Percentiles rank a stretch among this genome's conserved stretches.
Conservation (phyloP, 1,140 invertebrate genomes). For the Philotrypesis tridentata region DNA sequence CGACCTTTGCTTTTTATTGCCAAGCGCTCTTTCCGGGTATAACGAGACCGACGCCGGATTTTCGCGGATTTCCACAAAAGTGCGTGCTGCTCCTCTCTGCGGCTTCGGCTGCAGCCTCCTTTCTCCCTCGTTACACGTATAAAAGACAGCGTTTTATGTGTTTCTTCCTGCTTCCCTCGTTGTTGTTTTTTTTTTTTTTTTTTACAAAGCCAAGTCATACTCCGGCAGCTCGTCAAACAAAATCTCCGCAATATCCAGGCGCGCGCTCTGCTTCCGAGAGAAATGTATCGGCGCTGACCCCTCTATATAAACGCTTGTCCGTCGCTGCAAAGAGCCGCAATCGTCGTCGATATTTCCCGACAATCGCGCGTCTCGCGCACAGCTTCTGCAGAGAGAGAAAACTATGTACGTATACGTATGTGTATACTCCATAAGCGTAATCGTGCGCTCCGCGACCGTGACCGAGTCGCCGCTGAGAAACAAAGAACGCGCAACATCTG, state of each 20-base stretch:
- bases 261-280: no score
- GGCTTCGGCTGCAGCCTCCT: background rate
- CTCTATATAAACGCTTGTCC: no score
- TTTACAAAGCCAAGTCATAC: no score
- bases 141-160: background rate
- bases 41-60: background rate
- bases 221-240: background rate
- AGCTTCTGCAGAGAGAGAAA: no score
- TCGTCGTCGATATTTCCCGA: background rate
- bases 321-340: background rate
- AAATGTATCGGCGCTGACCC: no score
- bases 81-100: background rate
- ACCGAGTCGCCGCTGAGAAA: constrained; percentile 1
- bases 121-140: background rate
- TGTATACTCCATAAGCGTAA: background rate
- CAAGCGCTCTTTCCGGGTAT: background rate
- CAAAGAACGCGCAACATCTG: no score
- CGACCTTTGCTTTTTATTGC: background rate
- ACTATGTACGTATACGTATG: no score
- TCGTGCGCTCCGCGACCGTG: background rate
- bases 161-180: no score
- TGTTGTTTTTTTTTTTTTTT: background rate
- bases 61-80: background rate
- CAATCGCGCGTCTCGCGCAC: background rate
- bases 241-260: background rate